Base-by-base conservation (phyloP, 2,888 invertebrate genomes). In the Drosophila paucipuncta region DNA sequence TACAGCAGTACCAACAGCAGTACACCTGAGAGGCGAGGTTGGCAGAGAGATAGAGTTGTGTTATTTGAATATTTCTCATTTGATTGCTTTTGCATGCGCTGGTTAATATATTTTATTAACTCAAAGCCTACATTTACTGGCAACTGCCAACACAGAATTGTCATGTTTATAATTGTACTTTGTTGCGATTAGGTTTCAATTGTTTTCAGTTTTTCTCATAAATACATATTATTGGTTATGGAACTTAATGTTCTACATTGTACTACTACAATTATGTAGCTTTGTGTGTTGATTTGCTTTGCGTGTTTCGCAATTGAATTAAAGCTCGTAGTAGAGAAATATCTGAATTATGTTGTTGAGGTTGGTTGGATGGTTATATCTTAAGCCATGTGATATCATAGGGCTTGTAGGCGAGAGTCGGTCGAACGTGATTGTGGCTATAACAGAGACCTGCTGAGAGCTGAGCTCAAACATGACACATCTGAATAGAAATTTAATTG, bases 1-100 rank as follows among this genome's bases (percentile, higher is more conserved):
- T 99, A 99, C 18, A 96, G 96, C 54, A 99, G 95, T 25, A 99
- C 98, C 65, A 99, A 95, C 81, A 96, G 88, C 61, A 94, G 80
- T 41, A 94, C 93, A 82, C 93, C 93, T 93, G 70, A 7, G 4
- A 33, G 13, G 6, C 33, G 4, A 18, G 6, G 4, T 49, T 10
- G n/a, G 3, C 30, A 37, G 16, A 25, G 16, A 11, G 33, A 10
- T 18, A 22, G 9, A 25, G 25, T 16, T 25, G 47, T 16, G 4
- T 16, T 25, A 25, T 47, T 25, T 47, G 4, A 22, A 16, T 47
- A 43, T 13, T 43, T 43, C 22, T 13, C 11, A 22, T 13, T 43
- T 13, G 3, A 22, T 22, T 43, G 10, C n/a, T 41, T 41, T n/a
- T 2, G 10, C n/a, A 10, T 10, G 18, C 39, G 7, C 7, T 39